Conservation (phyloP, 2,113 vertebrate genomes). For the Aegotheles bennettii region DNA sequence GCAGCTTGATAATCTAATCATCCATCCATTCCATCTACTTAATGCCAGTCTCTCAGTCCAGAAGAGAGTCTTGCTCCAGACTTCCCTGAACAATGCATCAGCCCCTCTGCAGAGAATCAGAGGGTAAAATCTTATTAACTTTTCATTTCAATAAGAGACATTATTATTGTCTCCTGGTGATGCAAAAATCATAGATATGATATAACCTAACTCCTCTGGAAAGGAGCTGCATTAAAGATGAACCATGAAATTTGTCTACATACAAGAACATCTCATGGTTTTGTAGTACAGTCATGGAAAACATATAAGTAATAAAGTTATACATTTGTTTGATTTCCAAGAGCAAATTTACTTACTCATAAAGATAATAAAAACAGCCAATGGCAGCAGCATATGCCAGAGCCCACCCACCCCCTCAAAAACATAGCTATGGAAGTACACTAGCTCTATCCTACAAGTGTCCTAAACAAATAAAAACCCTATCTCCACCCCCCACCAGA, state of each 20-base stretch:
- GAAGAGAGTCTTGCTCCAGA: background rate
- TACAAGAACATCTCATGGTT: background rate
- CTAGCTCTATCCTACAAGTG: fast-evolving
- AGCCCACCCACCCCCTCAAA: background rate
- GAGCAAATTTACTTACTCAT: background rate
- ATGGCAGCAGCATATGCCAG: background rate
- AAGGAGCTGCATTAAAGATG: background rate
- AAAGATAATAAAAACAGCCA: background rate
- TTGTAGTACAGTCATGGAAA: background rate
- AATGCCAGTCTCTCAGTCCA: background rate
- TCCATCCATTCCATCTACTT: background rate
- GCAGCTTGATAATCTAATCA: background rate
- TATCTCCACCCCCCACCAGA: fast-evolving
- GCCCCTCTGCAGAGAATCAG: background rate
- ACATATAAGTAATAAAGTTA: background rate
- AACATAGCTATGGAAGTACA: background rate
- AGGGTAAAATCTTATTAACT: background rate
- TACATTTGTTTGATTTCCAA: background rate
- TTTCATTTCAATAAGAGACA: background rate
- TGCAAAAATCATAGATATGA: background rate
- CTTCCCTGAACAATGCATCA: background rate
- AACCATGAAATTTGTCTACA: background rate
- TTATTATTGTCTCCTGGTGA: background rate
- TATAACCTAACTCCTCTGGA: background rate
- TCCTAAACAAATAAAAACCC: background rate